Evolutionary conservation across 2,888 invertebrate genomes (phyloP).

Genomic region (Oegoconia quadripuncta): DNA sequence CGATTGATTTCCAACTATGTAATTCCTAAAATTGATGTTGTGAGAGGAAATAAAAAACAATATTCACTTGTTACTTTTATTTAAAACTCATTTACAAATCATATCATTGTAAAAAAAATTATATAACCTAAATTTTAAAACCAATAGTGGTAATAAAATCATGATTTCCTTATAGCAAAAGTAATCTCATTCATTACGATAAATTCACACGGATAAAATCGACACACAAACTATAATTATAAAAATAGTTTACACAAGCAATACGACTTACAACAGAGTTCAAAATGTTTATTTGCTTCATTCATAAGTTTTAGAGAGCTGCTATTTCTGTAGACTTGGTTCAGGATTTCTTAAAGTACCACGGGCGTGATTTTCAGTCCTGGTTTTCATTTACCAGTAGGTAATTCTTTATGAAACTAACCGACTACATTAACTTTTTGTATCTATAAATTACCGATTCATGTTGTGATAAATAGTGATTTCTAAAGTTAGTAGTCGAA

Average conservation of each 20-base stretch:
- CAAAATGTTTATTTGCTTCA: too few relatives aligned
- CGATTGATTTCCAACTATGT: too few relatives aligned
- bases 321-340: neutral
- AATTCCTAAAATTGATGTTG: too few relatives aligned
- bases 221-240: neutral
- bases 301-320: neutral
- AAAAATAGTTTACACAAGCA: neutral
- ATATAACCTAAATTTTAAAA: neutral
- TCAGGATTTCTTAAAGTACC: too few relatives aligned
- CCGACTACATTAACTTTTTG: too few relatives aligned
- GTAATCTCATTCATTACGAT: neutral
- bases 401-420: too few relatives aligned
- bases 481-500: too few relatives aligned
- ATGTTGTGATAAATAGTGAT: too few relatives aligned
- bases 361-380: too few relatives aligned
- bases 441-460: too few relatives aligned
- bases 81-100: constrained; percentile 2
- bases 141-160: neutral
- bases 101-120: constrained; percentile 1
- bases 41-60: constrained; percentile 3
- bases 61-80: constrained; percentile 4
- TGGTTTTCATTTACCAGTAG: too few relatives aligned
- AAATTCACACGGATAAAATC: neutral
- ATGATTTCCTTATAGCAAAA: neutral
- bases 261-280: neutral